These are phyloP conservation scores for Ametastegia equiseti DNA, from an alignment of 2,888 invertebrate species.

Conservation along the genomic window DNA sequence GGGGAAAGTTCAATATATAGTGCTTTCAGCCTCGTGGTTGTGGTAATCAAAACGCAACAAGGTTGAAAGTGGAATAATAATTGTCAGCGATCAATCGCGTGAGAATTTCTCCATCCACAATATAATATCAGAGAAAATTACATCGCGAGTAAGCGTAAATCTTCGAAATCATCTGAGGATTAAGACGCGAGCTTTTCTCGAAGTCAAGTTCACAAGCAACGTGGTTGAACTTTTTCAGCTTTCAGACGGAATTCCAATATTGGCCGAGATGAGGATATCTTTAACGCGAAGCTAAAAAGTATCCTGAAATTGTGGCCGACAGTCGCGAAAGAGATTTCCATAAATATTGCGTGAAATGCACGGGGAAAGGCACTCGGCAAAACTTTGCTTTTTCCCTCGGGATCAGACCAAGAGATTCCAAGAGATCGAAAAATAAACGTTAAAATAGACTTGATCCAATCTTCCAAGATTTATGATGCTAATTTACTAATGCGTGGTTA, in stretches of 20 bases:
- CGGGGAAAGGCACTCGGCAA: constrained; percentile 15
- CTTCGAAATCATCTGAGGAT: neutral
- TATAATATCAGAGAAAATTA: constrained; percentile 6
- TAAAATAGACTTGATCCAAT: neutral
- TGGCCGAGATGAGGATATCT: neutral
- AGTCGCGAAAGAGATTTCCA: constrained; percentile 42
- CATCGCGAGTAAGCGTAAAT: neutral
- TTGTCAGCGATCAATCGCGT: constrained; percentile 19
- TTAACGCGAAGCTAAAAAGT: constrained; percentile 35
- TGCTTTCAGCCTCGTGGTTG: neutral
- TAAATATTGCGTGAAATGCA: constrained; percentile 23
- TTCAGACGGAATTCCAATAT: constrained; percentile 23
- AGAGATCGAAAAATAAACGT: constrained; percentile 18
- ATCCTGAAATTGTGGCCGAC: constrained; percentile 29
- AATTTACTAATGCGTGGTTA: neutral
- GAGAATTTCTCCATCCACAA: neutral
- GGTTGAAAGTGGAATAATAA: neutral
- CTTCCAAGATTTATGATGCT: neutral
- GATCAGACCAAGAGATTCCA: neutral
- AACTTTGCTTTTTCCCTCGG: constrained; percentile 1
- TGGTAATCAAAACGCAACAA: constrained; percentile 20
- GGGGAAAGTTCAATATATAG: constrained; percentile 17
- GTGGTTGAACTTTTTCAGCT: constrained; percentile 19
- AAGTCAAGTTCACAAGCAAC: constrained; percentile 29
- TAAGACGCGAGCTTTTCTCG: neutral